Percentiles rank a stretch among this genome's conserved stretches.
phyloP scores from a whole-genome alignment of 2,888 invertebrate genomes.

The Diogma glabrata region DNA sequence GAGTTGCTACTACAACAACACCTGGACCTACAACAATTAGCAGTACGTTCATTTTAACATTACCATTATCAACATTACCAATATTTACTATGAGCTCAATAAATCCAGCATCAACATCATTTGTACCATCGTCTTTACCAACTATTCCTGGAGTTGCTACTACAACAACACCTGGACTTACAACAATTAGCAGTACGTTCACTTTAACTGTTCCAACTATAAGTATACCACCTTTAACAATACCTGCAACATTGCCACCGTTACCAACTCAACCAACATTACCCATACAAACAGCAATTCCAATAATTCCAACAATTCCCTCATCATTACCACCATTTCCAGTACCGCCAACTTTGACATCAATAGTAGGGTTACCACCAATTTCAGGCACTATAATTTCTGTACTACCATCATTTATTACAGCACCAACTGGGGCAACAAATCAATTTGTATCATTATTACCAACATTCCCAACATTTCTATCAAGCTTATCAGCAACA shows the following conservation, averaged over 20 bases:
- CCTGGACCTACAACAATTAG: slow-evolving; percentile 9
- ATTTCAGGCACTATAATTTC: slow-evolving; percentile 13
- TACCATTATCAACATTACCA: slow-evolving; percentile 9
- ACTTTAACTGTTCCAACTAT: neutral
- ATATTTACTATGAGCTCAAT: neutral
- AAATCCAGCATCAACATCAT: neutral
- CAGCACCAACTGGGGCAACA: neutral
- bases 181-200: neutral
- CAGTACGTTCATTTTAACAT: neutral
- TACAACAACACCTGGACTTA: neutral
- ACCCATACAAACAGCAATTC: neutral
- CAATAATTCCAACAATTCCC: slow-evolving; percentile 15
- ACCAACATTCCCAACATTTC: slow-evolving; percentile 11
- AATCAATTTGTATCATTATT: neutral
- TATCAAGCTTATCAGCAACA: slow-evolving; percentile 4
- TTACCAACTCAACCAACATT: neutral
- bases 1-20: neutral
- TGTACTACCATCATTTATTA: neutral
- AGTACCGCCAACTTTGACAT: slow-evolving; percentile 15
- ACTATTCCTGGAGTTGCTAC: neutral
- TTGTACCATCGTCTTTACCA: slow-evolving; percentile 9
- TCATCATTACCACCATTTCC: slow-evolving; percentile 22
- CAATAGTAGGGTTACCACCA: slow-evolving; percentile 11
- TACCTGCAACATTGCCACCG: neutral
- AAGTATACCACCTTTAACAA: neutral